phyloP scores from a whole-genome alignment of 1,140 invertebrate genomes.

The Saccostrea glomerata region DNA sequence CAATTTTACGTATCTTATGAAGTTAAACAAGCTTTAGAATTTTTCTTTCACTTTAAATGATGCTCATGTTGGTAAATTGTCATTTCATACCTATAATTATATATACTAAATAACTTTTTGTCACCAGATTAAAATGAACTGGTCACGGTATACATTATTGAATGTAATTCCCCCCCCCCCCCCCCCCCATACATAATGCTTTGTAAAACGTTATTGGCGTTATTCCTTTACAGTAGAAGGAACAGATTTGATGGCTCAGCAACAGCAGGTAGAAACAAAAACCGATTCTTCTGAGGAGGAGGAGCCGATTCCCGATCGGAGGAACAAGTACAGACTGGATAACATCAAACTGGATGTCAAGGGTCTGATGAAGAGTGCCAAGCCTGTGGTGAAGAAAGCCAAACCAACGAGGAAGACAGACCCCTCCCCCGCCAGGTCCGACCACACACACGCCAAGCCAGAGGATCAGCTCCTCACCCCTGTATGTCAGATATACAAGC shows the following conservation, averaged over 20 bases:
- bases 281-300: constrained; percentile 9
- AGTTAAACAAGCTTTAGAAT: background rate
- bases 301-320: background rate
- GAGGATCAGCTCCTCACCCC: constrained; percentile 25
- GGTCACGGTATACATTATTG: too few relatives aligned
- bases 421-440: constrained; percentile 52
- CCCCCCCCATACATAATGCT: background rate
- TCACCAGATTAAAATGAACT: too few relatives aligned
- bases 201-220: background rate
- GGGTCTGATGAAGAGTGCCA: constrained; percentile 60
- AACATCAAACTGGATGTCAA: constrained; percentile 64
- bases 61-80: too few relatives aligned
- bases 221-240: background rate
- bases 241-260: background rate
- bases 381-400: constrained; percentile 44
- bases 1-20: background rate
- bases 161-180: too few relatives aligned
- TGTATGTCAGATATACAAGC: background rate
- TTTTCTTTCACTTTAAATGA: too few relatives aligned
- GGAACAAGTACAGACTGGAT: constrained; percentile 45
- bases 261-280: constrained; percentile 1
- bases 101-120: too few relatives aligned
- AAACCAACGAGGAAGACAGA: constrained; percentile 10
- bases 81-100: too few relatives aligned
- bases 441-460: constrained; percentile 58